phyloP scores from a whole-genome alignment of 1,140 invertebrate species.

The Dinoponera quadriceps region DNA sequence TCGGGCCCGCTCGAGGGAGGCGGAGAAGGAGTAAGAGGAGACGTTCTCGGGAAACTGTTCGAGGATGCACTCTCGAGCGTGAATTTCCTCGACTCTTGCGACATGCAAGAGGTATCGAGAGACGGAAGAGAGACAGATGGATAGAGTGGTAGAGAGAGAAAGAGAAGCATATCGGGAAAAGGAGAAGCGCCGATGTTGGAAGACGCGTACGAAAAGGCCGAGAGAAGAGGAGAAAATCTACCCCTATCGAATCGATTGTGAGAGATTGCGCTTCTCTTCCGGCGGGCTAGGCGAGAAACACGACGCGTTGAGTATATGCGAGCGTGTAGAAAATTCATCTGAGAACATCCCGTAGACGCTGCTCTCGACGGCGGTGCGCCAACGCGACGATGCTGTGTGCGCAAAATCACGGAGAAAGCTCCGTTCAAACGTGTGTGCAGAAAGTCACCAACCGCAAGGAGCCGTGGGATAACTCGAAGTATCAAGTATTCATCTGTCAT shows the following conservation, averaged over 20 bases:
- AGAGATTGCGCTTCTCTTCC: conserved; percentile 52
- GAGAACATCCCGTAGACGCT: too few species aligned
- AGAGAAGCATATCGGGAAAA: not conserved
- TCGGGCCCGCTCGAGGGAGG: not conserved
- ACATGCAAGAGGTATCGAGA: conserved; percentile 48
- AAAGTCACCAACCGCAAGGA: not conserved
- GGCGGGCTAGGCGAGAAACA: conserved; percentile 40
- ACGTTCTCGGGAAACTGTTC: conserved; percentile 57
- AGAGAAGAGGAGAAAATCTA: conserved; percentile 16
- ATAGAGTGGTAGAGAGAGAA: not conserved
- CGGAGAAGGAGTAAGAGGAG: not conserved
- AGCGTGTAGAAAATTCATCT: conserved; percentile 3
- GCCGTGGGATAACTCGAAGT: not conserved
- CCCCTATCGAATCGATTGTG: conserved; percentile 41
- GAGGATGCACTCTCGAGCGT: conserved; percentile 52
- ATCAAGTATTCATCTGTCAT: conserved; percentile 13
- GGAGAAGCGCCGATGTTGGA: not conserved
- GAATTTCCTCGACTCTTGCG: conserved; percentile 57
- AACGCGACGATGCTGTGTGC: too few species aligned
- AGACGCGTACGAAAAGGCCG: conserved; percentile 7
- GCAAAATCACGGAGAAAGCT: too few species aligned
- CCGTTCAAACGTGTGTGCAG: too few species aligned
- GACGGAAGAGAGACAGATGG: not conserved
- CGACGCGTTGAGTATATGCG: conserved; percentile 13
- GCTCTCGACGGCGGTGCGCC: too few species aligned